Evolutionary conservation across 2,797 vertebrate species (phyloP), one percentile per base, ranked within the genome.

Genomic region (Gastrophryne carolinensis): DNA sequence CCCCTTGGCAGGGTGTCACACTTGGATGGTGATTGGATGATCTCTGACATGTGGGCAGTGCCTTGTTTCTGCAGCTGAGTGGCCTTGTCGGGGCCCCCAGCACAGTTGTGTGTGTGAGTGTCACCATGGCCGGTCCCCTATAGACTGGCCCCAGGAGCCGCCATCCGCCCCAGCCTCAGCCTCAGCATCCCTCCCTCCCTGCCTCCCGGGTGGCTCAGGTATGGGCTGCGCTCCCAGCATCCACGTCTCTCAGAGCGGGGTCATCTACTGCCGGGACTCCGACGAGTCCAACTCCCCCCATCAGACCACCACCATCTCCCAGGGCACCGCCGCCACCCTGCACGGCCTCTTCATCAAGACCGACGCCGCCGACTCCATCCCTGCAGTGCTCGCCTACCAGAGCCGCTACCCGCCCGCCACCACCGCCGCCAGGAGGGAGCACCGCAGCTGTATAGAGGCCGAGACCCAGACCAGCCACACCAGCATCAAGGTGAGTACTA

Each of bases 221-320:
- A 98, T 98, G 96, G 95, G 95, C 93, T 98, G 96, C 89, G 95
- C 95, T 86, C 96, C 96, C 86, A 98, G 96, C 82, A 97, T 98
- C 89, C 96, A 98, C 89, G 95, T 98, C 89, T 98, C 96, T 82
- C 96, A 98, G 90, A 98, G 95, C 93, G 95, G 96, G 76, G 94
- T 98, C 87, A 95, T 98, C 86, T 98, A 98, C 91, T 98, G 96
- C 89, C 93, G 95, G 54, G 95, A 96, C 91, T 98, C 96, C 52
- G 95, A 98, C 85, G 96, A 96, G 83, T 96, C 96, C 89, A 94
- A 85, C 82, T 98, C 96, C 30, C 95, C 95, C 15, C 94, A 92
- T 83, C 95, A 95, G 89, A 94, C 92, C 87, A 90, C 94, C 85
- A 86, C 93, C 84, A 89, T 92, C 90, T 95, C 95, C 17, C 95